Percentiles rank a stretch among this genome's conserved stretches.
Conservation (phyloP, 2,113 vertebrate genomes). For the Ciconia boyciana region DNA sequence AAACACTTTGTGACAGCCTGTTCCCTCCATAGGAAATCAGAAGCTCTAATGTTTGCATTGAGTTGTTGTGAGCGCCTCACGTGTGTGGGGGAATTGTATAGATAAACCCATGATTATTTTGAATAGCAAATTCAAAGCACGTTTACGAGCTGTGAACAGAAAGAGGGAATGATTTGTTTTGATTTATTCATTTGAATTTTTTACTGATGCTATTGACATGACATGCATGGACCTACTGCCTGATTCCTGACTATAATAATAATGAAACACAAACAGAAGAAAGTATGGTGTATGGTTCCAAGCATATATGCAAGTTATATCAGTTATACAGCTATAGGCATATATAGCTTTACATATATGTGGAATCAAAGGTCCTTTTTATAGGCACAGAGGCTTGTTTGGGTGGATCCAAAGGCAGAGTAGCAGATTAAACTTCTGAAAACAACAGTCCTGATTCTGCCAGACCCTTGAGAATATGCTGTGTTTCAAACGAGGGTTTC, state of each 20-base stretch:
- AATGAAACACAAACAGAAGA: background rate
- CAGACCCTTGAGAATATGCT: background rate
- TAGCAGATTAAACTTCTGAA: background rate
- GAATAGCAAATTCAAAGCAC: background rate
- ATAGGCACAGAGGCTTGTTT: background rate
- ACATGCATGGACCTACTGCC: background rate
- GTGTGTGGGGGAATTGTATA: background rate
- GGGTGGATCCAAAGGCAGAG: background rate
- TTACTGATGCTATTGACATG: background rate
- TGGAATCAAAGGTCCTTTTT: background rate
- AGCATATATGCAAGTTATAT: background rate
- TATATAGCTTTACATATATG: background rate
- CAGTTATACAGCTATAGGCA: background rate
- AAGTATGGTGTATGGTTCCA: background rate
- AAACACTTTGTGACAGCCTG: background rate
- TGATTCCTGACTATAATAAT: background rate
- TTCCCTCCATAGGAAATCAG: background rate
- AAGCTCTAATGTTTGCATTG: background rate
- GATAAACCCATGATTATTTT: background rate
- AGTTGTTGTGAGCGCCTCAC: background rate
- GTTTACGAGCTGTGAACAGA: background rate
- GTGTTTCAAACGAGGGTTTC: background rate
- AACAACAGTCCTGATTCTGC: background rate
- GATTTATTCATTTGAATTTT: background rate
- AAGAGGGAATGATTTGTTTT: background rate